Base-by-base conservation (phyloP, 2,888 invertebrate species). In the Clistopyga incitator region DNA sequence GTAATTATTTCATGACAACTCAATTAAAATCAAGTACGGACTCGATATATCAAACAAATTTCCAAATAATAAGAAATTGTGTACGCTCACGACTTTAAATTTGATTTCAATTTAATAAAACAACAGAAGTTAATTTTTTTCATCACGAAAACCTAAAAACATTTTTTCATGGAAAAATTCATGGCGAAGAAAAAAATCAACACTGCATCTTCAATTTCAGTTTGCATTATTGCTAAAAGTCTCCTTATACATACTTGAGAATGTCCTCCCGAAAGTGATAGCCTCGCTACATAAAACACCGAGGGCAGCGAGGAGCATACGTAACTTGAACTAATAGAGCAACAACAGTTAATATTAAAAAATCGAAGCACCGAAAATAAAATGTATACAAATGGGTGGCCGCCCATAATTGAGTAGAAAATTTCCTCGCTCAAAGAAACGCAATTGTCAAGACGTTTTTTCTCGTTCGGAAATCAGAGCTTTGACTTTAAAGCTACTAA, bases 201-300 rank as follows among this genome's bases (percentile, higher is more conserved):
- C 34, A 20, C 4, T 64, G 64, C 38, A 64, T 64, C 64, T 64
- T 64, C 64, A 56, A 56, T 54, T 71, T 54, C 25, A 71, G 54
- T 23, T 25, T 42, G 56, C 72, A 59, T 72, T 45, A 23, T 42
- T 59, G 72, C 42, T 47, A 42, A 71, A 72, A 59, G 42, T 45
- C 59, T 42, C 56, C 20, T 54, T 25, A 56, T 56, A 56, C 71
- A 11, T 45, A 42, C 20, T 25, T 42, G 10, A 71, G 38, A 56
- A 71, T 23, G 29, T 45, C 59, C 18, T 29, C 25, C 45, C 47
- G 47, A 72, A 72, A 56, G 56, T 56, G 42, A 59, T 45, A n/a
- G 54, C 45, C 56, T 45, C 71, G 56, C 42, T 72, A 54, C 59
- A 38, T 70, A 25, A 8, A 20, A 71, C 25, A 59, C 25, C 45